phyloP scores from a whole-genome alignment of 2,113 vertebrate species.

The Nansenia antarctica region DNA sequence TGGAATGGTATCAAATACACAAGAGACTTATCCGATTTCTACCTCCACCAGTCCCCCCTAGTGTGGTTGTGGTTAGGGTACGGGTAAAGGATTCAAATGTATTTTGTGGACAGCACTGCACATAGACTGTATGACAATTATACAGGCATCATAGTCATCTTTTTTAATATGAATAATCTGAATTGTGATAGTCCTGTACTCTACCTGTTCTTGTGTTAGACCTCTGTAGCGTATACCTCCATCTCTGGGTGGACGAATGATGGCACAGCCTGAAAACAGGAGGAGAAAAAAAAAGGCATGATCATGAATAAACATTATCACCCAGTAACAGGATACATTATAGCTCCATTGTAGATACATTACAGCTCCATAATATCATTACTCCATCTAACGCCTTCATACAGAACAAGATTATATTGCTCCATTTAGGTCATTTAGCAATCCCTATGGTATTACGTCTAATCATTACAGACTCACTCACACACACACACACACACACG shows the following conservation, averaged over 20 bases:
- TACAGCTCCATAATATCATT: slow-evolving; percentile 27
- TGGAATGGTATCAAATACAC: too few relatives aligned
- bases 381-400: slow-evolving; percentile 32
- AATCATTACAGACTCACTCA: slow-evolving; percentile 30
- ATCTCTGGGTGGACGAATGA: slow-evolving; percentile 91
- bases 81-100: too few relatives aligned
- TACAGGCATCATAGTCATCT: too few relatives aligned
- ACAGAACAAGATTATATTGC: slow-evolving; percentile 8
- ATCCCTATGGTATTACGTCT: slow-evolving; percentile 31
- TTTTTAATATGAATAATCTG: too few relatives aligned
- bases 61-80: too few relatives aligned
- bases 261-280: slow-evolving; percentile 80
- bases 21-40: too few relatives aligned
- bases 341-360: slow-evolving; percentile 16
- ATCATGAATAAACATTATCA: slow-evolving; percentile 7
- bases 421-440: slow-evolving; percentile 50
- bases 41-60: too few relatives aligned
- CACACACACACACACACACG: slow-evolving; percentile 13
- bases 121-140: too few relatives aligned
- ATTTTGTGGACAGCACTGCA: too few relatives aligned
- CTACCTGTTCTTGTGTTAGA: slow-evolving; percentile 87
- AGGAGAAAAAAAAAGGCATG: slow-evolving; percentile 2
- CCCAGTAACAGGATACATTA: slow-evolving; percentile 21
- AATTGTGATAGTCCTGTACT: neutral
- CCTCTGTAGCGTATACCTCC: slow-evolving; percentile 94